Evolutionary conservation across 2,888 invertebrate genomes (phyloP), one percentile per base, ranked within the genome.

Genomic region (Tholera decimalis): DNA sequence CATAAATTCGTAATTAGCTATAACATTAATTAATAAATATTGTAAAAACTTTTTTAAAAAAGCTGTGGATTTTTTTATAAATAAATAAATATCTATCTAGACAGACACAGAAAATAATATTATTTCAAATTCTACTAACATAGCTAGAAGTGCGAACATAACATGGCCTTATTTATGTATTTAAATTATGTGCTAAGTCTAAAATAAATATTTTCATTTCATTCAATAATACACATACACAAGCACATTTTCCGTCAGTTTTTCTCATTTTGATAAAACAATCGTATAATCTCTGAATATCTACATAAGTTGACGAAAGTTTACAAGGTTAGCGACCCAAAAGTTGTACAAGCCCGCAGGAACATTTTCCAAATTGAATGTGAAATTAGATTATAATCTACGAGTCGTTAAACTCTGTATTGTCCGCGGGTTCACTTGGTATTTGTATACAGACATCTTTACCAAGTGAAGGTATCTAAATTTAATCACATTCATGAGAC

Each of bases 311-410:
- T n/a, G n/a, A 73, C 44, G 44, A 62, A 79, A 74, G 44, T 75
- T n/a, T 53, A 55, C 50, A 54, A 58, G 28, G 64, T 59, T 67
- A 57, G 37, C 8, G 39, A 54, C 64, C 67, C 56, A 55, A 78
- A 78, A 70, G 61, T 80, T 72, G 18, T 49, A 53, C 46, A 46
- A 57, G 53, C 61, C 62, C 62, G 28, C 57, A 51, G 30, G 47
- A 71, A 65, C 54, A 72, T 81, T 76, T 65, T 63, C 69, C 41
- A 73, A 73, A 78, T 78, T 76, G 71, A 72, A 78, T 70, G 71
- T 56, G 63, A 73, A 70, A 78, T 78, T 44, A 66, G 75, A 78
- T 80, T 68, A 71, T 66, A 78, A 75, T 75, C 69, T 68, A 35
- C 54, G 35, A 59, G 41, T 73, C 49, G 46, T 70, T 64, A 50